A percentile compares a stretch with the other conserved stretches of the same genome.
Conservation (phyloP, 1,140 invertebrate species). For the Oryctes rhinoceros region DNA sequence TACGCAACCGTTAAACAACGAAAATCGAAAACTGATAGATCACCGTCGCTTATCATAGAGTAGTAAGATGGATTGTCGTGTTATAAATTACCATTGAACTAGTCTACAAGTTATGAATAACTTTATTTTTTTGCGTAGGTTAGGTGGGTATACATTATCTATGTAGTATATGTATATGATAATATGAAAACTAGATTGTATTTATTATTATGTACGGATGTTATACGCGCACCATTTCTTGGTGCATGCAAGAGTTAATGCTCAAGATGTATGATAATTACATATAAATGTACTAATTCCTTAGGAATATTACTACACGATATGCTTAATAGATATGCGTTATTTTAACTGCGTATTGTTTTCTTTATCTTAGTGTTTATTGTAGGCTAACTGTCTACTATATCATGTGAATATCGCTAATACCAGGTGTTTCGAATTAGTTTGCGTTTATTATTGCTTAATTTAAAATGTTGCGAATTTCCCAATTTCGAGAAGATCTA, state of each 20-base stretch:
- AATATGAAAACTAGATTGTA: constrained; percentile 4
- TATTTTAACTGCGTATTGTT: not conserved
- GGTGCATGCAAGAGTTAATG: constrained; percentile 21
- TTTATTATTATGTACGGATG: not conserved
- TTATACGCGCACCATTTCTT: not conserved
- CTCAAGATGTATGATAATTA: constrained; percentile 26
- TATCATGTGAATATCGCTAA: not conserved
- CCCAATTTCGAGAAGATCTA: no score
- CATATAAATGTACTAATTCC: not conserved
- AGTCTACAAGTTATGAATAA: constrained; percentile 3
- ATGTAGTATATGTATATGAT: not conserved
- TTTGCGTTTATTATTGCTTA: not conserved
- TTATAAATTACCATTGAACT: constrained; percentile 35
- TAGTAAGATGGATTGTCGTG: constrained; percentile 46
- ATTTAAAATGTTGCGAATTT: not conserved
- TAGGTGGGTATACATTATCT: constrained; percentile 4
- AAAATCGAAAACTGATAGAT: constrained; percentile 81
- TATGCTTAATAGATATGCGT: not conserved
- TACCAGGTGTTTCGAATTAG: not conserved
- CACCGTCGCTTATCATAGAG: constrained; percentile 73
- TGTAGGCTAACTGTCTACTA: not conserved
- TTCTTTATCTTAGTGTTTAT: not conserved
- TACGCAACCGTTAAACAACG: constrained; percentile 87
- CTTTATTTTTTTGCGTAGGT: not conserved
- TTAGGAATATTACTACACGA: not conserved